A percentile compares a stretch with the other conserved stretches of the same genome.
Evolutionary conservation across 2,113 vertebrate species (phyloP).

Genomic region (Malurus alboscapulatus): DNA sequence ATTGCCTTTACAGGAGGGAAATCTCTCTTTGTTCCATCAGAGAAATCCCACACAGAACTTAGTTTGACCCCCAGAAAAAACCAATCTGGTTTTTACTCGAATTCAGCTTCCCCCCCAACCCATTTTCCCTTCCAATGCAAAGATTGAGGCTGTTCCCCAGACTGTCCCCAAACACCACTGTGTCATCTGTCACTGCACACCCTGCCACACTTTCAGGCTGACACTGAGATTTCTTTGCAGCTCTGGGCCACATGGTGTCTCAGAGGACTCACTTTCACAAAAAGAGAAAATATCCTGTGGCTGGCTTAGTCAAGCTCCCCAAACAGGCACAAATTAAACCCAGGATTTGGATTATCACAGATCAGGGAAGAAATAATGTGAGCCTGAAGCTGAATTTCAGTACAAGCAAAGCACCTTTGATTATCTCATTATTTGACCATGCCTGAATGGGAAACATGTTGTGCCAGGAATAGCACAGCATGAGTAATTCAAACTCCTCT

Average conservation of each 20-base stretch:
- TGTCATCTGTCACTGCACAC: not conserved
- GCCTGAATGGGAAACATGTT: not conserved
- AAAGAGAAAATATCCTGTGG: not conserved
- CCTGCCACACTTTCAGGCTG: not conserved
- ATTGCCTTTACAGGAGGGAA: not conserved
- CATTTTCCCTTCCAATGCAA: not conserved
- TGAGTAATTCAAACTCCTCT: not conserved
- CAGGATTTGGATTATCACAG: not conserved
- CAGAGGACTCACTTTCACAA: not conserved
- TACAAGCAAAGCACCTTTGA: not conserved
- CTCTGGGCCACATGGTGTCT: fast-evolving
- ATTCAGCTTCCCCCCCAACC: not conserved
- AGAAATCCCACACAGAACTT: not conserved
- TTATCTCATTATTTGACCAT: not conserved
- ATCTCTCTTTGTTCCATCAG: not conserved
- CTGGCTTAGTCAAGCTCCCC: not conserved
- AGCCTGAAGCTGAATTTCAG: not conserved
- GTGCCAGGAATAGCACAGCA: not conserved
- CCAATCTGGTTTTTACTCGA: not conserved
- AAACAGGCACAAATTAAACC: not conserved
- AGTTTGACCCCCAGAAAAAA: not conserved
- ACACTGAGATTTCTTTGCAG: not conserved
- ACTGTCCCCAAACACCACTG: not conserved
- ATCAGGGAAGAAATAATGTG: not conserved
- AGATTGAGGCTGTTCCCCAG: not conserved